Base-by-base conservation (phyloP, 2,888 invertebrate species). In the Stenodera caucasica region DNA sequence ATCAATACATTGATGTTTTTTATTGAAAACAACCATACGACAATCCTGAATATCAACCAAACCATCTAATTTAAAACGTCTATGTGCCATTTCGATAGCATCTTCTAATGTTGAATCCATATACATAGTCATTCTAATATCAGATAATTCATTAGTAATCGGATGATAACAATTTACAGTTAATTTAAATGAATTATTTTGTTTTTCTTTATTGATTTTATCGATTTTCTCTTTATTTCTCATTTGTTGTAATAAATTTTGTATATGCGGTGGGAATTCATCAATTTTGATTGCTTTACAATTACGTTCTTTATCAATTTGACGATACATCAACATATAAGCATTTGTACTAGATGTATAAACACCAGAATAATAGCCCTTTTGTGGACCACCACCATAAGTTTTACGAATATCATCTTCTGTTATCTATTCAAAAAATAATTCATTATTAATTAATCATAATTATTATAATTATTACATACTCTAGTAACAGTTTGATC, bases 261-360 rank as follows among this genome's bases (percentile, higher is more conserved):
- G 72, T 8, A 94, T 88, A 76, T 93, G 91, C 37, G 83, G 82
- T 0, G 94, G 94, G 72, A 94, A 90, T 33, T 90, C 85, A n/a
- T 85, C 84, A 0, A 82, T 81, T 49, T 84, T 83, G 75, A 90
- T 87, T 1, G 87, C 86, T n/a, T 82, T 77, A 60, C 84, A 82
- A 75, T 90, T 90, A 26, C 86, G 80, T 51, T 83, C 81, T 51
- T 83, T 80, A 78, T 90, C 88, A 50, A 89, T 86, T 79, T 91
- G 90, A 52, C 94, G 82, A 76, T 94, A 95, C 90, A 94, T 92
- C 58, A 95, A 82, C 94, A 94, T 94, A 74, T 94, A 94, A 0
- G 94, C 94, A 78, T 93, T 94, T 50, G 92, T 92, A 72, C 92
- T 92, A 57, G 90, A 89, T 69, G 89, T 88, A 75, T 89, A 91